Evolutionary conservation across 92 coral and sea anemone species (phyloP).

Genomic region (Paramuricea clavata): DNA sequence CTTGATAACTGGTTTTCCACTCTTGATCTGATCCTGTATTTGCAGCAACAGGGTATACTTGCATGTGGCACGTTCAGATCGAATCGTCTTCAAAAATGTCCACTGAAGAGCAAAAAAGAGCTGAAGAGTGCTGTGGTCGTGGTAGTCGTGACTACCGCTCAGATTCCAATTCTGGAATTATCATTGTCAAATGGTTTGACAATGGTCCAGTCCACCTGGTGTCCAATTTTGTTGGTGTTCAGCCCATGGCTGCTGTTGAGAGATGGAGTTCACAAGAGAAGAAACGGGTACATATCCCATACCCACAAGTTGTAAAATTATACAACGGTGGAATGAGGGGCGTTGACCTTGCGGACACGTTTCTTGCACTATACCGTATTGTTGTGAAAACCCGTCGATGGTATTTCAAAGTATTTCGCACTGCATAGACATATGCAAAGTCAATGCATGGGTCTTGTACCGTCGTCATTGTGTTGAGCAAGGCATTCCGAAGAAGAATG

Average conservation of each 20-base stretch:
- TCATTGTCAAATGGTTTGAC: constrained; percentile 46
- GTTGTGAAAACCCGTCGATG: constrained; percentile 20
- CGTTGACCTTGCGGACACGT: constrained; percentile 16
- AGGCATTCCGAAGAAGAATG: constrained; percentile 2
- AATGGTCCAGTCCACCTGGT: constrained; percentile 48
- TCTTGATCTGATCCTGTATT: constrained; percentile 39
- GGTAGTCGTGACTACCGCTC: constrained; percentile 41
- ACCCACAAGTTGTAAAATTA: constrained; percentile 4
- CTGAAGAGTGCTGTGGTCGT: constrained; percentile 53
- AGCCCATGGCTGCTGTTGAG: constrained; percentile 21
- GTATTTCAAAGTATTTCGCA: constrained; percentile 22
- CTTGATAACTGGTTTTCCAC: constrained; percentile 58
- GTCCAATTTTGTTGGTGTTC: constrained; percentile 55
- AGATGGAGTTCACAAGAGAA: constrained; percentile 20
- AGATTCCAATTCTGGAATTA: constrained; percentile 38
- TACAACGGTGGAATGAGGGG: constrained; percentile 21
- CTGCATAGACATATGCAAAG: neutral
- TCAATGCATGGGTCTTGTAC: constrained; percentile 17
- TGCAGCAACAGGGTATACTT: constrained; percentile 37
- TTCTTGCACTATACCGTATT: constrained; percentile 13
- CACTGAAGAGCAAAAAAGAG: constrained; percentile 42
- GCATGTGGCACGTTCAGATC: constrained; percentile 33
- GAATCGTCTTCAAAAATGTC: constrained; percentile 23
- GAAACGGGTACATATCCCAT: constrained; percentile 15
- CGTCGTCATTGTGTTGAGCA: constrained; percentile 8